A percentile compares a stretch with the other conserved stretches of the same genome.
phyloP scores from a whole-genome alignment of 2,113 vertebrate genomes.

The Potamarius usumacintae region DNA sequence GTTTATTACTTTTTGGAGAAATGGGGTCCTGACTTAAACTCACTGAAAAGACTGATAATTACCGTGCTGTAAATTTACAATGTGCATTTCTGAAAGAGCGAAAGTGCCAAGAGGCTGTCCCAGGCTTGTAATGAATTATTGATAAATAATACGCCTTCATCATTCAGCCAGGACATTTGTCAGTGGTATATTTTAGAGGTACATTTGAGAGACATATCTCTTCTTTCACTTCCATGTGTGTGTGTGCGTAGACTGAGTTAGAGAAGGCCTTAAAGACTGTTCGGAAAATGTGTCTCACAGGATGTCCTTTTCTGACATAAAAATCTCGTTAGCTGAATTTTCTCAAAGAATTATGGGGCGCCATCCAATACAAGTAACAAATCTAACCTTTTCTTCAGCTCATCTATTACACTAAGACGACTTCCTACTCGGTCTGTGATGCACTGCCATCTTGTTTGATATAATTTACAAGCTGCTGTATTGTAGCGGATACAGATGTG shows the following conservation, averaged over 20 bases:
- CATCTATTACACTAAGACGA: neutral
- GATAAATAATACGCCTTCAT: constrained; percentile 52
- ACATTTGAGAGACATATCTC: constrained; percentile 47
- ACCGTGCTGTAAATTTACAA: constrained; percentile 49
- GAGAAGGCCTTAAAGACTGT: constrained; percentile 37
- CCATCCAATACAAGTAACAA: neutral
- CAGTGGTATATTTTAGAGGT: constrained; percentile 39
- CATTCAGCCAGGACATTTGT: constrained; percentile 37
- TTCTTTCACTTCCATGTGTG: constrained; percentile 34
- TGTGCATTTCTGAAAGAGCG: constrained; percentile 33
- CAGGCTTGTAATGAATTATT: constrained; percentile 47
- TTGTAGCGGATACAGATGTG: neutral
- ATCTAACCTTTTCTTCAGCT: neutral
- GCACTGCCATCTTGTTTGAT: neutral
- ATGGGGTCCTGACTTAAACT: constrained; percentile 49
- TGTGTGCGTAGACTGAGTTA: constrained; percentile 38
- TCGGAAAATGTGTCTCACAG: constrained; percentile 29
- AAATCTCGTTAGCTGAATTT: constrained; percentile 32
- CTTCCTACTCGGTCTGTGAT: neutral
- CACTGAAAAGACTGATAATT: constrained; percentile 55
- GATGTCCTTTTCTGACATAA: constrained; percentile 36
- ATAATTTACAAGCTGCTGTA: constrained; percentile 6
- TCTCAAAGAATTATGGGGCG: neutral
- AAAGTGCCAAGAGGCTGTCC: constrained; percentile 23
- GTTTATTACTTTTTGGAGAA: constrained; percentile 57